Evolutionary conservation across 2,797 vertebrate species (phyloP).

Genomic region (Oreonectes daqikongensis): DNA sequence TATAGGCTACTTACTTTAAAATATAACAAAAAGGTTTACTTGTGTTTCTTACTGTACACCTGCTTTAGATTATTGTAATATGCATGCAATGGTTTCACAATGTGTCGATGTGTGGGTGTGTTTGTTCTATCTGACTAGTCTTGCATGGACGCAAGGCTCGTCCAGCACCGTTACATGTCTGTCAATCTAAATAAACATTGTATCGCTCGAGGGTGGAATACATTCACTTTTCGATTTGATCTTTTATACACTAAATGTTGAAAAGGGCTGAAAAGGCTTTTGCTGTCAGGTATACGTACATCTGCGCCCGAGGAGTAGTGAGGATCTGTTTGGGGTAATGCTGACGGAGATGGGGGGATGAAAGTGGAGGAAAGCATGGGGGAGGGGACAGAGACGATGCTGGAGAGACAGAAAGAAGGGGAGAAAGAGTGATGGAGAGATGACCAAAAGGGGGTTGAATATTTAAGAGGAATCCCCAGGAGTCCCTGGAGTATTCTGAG

Average conservation of each 20-base stretch:
- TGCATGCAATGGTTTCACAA: not conserved
- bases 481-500: slow-evolving; percentile 49
- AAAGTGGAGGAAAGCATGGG: slow-evolving; percentile 51
- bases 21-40: slow-evolving; percentile 5
- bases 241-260: not conserved
- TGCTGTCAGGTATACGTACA: slow-evolving; percentile 14
- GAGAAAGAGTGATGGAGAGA: slow-evolving; percentile 32
- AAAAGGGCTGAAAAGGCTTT: slow-evolving; percentile 13
- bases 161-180: slow-evolving; percentile 39
- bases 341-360: slow-evolving; percentile 39
- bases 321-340: slow-evolving; percentile 41
- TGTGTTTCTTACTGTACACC: not conserved
- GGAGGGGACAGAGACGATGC: slow-evolving; percentile 53
- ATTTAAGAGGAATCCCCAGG: slow-evolving; percentile 50
- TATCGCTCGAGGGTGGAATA: slow-evolving; percentile 24
- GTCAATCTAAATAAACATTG: slow-evolving; percentile 45
- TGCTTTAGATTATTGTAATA: slow-evolving; percentile 31
- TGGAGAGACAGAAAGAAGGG: slow-evolving; percentile 20
- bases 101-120: slow-evolving; percentile 31
- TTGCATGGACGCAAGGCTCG: slow-evolving; percentile 50
- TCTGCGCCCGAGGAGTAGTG: slow-evolving; percentile 1
- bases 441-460: slow-evolving; percentile 24
- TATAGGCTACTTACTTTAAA: not conserved
- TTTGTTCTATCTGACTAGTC: slow-evolving; percentile 52
- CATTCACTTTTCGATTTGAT: not conserved